Conservation (phyloP, 2,113 vertebrate species). For the Anguilla japonica region DNA sequence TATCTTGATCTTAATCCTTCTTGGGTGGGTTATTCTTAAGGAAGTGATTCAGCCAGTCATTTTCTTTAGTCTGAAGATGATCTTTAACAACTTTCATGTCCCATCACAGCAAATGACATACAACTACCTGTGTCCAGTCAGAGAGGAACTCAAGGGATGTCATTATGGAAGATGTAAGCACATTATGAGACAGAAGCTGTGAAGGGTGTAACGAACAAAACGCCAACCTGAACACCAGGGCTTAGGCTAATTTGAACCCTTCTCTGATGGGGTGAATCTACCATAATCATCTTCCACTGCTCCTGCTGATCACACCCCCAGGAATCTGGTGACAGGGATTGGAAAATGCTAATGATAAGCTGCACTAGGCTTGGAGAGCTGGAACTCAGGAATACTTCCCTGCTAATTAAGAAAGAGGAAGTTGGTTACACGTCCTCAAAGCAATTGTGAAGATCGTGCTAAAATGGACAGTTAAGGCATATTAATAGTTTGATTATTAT, state of each 20-base stretch:
- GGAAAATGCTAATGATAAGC: not conserved
- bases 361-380: not conserved
- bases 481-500: not conserved
- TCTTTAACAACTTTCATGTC: not conserved
- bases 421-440: not conserved
- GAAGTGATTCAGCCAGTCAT: not conserved
- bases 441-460: not conserved
- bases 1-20: not conserved
- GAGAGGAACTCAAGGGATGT: not conserved
- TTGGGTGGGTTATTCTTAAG: not conserved
- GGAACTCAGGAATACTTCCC: not conserved
- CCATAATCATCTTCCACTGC: not conserved
- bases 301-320: not conserved
- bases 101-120: not conserved
- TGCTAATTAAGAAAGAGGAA: not conserved
- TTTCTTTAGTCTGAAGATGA: not conserved
- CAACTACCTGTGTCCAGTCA: not conserved
- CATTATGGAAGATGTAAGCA: no score
- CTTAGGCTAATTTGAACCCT: not conserved
- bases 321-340: not conserved
- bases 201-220: not conserved
- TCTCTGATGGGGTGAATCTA: not conserved
- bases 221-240: constrained; percentile 14
- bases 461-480: not conserved
- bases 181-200: constrained; percentile 27